phyloP scores from a whole-genome alignment of 1,140 invertebrate species.

The Cyclargus thomasi region DNA sequence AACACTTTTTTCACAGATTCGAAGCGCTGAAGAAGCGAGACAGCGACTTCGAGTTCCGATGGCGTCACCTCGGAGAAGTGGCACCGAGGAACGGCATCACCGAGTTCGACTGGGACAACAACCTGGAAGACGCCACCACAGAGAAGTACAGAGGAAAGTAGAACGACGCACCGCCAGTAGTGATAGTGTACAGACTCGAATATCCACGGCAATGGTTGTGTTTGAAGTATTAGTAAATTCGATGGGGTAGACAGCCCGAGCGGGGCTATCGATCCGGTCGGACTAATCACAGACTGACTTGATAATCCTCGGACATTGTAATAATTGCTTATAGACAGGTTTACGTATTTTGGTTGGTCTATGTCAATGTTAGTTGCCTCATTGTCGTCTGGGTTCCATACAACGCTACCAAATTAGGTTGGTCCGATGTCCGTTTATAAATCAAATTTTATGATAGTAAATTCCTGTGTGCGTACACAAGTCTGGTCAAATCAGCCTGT shows the following conservation, averaged over 20 bases:
- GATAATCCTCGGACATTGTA: too few species aligned
- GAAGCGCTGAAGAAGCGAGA: constrained; percentile 86
- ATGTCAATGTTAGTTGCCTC: too few species aligned
- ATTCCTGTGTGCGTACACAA: too few species aligned
- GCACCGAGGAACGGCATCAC: constrained; percentile 82
- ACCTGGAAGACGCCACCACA: constrained; percentile 81
- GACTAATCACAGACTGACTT: too few species aligned
- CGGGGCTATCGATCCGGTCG: too few species aligned
- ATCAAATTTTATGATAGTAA: too few species aligned
- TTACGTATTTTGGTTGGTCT: too few species aligned
- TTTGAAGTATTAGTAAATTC: background rate
- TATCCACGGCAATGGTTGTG: background rate
- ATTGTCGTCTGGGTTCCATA: too few species aligned
- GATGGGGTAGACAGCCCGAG: background rate
- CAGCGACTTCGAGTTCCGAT: constrained; percentile 86
- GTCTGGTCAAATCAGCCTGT: too few species aligned
- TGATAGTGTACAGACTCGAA: background rate
- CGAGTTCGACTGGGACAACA: constrained; percentile 91
- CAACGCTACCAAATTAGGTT: too few species aligned
- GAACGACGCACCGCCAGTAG: background rate
- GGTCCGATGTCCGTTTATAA: too few species aligned
- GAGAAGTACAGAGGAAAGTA: constrained; percentile 66
- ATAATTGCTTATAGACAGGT: too few species aligned
- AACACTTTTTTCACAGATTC: constrained; percentile 76
- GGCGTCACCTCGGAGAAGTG: constrained; percentile 86